phyloP scores from a whole-genome alignment of 2,113 vertebrate genomes.

The Psittacula cyanocephala region DNA sequence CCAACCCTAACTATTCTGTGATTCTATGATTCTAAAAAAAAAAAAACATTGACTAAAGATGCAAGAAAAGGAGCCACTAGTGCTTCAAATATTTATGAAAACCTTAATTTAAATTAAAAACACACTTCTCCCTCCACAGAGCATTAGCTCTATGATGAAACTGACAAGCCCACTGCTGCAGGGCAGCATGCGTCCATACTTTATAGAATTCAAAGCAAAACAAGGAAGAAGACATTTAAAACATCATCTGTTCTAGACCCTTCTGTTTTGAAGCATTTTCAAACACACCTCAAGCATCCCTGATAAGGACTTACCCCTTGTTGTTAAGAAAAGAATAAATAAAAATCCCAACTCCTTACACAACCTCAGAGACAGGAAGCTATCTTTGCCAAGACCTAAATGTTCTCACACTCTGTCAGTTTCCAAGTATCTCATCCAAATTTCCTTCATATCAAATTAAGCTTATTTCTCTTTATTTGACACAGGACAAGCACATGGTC shows the following conservation, averaged over 20 bases:
- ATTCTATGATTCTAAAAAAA: too few relatives aligned
- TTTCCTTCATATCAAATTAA: background rate
- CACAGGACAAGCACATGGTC: background rate
- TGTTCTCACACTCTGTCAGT: background rate
- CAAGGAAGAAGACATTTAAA: background rate
- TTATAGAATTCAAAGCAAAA: background rate
- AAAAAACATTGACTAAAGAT: background rate
- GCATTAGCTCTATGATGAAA: background rate
- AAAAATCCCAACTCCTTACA: background rate
- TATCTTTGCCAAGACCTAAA: background rate
- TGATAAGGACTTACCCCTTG: background rate
- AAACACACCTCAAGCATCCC: background rate
- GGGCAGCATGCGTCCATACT: fast-evolving
- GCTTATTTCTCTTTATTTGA: background rate
- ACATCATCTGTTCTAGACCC: background rate
- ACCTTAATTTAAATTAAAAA: background rate
- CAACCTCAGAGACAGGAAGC: background rate
- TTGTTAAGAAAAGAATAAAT: background rate
- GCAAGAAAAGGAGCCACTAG: background rate
- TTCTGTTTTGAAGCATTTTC: background rate
- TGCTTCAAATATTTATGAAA: background rate
- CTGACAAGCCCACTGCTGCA: background rate
- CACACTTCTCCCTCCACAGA: background rate
- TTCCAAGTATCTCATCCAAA: background rate
- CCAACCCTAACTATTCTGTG: too few relatives aligned